Conservation (phyloP, 1,140 invertebrate genomes). For the Stegodyphus dumicola region DNA sequence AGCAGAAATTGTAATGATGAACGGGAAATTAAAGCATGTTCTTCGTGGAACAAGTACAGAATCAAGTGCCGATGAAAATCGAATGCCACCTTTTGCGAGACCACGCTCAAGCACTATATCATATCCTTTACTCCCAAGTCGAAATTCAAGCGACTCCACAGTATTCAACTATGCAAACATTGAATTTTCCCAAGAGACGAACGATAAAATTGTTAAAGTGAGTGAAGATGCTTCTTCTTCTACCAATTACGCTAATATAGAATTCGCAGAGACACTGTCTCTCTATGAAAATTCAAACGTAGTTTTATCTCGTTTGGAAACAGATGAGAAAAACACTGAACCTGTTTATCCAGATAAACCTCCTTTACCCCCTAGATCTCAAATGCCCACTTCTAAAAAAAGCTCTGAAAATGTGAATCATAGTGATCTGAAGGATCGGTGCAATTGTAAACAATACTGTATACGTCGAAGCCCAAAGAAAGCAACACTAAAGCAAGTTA, state of each 20-base stretch:
- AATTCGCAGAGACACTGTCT: constrained; percentile 36
- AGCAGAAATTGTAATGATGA: constrained; percentile 37
- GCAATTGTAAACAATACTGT: constrained; percentile 8
- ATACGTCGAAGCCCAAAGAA: constrained; percentile 30
- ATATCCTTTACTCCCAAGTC: neutral
- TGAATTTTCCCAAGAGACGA: constrained; percentile 17
- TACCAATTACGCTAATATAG: constrained; percentile 45
- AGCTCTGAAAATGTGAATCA: neutral
- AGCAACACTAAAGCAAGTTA: neutral
- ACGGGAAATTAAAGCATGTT: constrained; percentile 40
- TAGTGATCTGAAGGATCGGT: constrained; percentile 8
- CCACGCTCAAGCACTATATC: constrained; percentile 42
- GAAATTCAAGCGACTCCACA: neutral
- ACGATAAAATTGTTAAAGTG: neutral
- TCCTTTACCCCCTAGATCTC: constrained; percentile 34
- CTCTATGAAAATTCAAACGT: constrained; percentile 54
- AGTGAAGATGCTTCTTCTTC: neutral
- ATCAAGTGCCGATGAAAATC: neutral
- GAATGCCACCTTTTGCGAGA: neutral
- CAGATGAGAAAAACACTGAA: constrained; percentile 10
- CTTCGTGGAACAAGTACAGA: constrained; percentile 13
- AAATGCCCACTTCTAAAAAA: neutral
- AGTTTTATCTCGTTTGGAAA: constrained; percentile 35
- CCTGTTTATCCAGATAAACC: constrained; percentile 29
- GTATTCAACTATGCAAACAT: constrained; percentile 40